These are phyloP conservation scores for Muscicapa comitata DNA, from an alignment of 2,797 vertebrate genomes.

Conservation along the genomic window DNA sequence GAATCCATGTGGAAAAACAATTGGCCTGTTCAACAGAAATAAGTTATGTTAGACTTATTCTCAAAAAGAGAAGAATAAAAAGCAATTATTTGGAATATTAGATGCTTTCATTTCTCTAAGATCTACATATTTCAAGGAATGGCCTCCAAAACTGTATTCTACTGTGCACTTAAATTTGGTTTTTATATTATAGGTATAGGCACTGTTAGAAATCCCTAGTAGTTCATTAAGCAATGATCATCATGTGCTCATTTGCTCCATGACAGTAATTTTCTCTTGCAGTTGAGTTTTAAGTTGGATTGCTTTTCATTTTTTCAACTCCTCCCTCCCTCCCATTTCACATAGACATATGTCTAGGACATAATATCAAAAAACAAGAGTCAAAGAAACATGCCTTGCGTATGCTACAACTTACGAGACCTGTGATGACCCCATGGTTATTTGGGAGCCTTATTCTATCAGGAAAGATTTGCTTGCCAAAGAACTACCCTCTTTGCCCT, in stretches of 20 bases:
- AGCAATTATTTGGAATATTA: background rate
- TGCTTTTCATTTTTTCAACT: background rate
- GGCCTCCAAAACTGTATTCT: background rate
- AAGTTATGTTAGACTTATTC: background rate
- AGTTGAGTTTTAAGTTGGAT: background rate
- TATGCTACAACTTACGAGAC: background rate
- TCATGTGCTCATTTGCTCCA: background rate
- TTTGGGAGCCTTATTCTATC: background rate
- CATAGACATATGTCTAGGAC: background rate
- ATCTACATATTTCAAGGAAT: background rate
- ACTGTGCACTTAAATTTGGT: background rate
- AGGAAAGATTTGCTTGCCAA: background rate
- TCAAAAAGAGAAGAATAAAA: background rate
- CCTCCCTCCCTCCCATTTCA: background rate
- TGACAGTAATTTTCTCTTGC: background rate
- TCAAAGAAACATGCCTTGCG: background rate
- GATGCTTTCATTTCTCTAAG: background rate
- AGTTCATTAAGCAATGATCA: background rate
- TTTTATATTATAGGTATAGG: background rate
- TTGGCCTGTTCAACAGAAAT: background rate
- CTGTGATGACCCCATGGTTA: background rate
- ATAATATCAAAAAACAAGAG: background rate
- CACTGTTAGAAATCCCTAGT: background rate
- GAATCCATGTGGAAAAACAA: background rate
- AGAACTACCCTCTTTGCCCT: background rate